Evolutionary conservation across 53 echinoderm and acorn worm species (phyloP), one percentile per base, ranked within the genome.

Genomic region (Temnopleurus reevesii): DNA sequence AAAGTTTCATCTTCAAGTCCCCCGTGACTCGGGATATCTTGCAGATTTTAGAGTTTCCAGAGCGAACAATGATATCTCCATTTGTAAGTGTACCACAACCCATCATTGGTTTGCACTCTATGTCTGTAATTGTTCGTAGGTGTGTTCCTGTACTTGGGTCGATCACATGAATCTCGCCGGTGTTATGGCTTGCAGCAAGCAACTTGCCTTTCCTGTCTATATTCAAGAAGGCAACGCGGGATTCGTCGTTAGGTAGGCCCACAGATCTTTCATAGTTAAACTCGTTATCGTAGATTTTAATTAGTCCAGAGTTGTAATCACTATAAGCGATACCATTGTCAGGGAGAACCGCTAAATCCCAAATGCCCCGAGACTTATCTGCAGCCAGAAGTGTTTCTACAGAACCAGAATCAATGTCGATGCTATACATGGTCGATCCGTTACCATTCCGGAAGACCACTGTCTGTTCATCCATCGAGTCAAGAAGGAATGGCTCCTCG

Each of bases 311-410:
- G 15, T 85, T 61, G 47, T 59, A 85, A 60, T 85, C 63, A 30
- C 85, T 85, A 45, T 85, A 85, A 15, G 57, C 85, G 45, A 43
- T 59, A 4, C 85, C 35, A 5, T 85, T 60, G 57, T 27, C 46
- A 12, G 59, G 36, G 13, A 85, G 46, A 28, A 85, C 36, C 10
- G 60, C 85, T 47, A 58, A 38, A 45, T 85, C 85, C 85, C 85
- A 85, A 58, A 85, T 85, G 30, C 85, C 85, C 25, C 60, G 8
- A 9, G n/a, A 44, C 28, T 38, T 59, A 26, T 45, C 12, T 1
- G 58, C 24, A 5, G 25, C 12, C 60, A 61, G 2, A 25, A 85
- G 30, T 21, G 46, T 59, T n/a, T 85, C 46, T 15, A 60, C 28
- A 19, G 38, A 24, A 2, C 60, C 61, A 9, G 43, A 26, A 17